Conservation (phyloP, 2,797 vertebrate species). For the Enteromius trimaculatus region DNA sequence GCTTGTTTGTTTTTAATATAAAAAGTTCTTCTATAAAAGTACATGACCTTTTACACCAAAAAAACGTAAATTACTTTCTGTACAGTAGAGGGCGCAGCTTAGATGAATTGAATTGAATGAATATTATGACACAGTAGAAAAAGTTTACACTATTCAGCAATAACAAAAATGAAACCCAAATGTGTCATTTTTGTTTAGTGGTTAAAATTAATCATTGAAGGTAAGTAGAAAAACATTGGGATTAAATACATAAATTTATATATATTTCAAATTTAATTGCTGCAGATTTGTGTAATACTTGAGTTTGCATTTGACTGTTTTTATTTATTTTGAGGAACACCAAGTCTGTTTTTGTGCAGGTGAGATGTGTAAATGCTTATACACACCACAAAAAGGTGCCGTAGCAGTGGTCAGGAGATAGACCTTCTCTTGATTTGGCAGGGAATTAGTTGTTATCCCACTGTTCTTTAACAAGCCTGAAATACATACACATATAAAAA, state of each 20-base stretch:
- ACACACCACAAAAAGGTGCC: constrained; percentile 88
- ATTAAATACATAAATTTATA: too few relatives aligned
- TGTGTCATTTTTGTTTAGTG: not conserved
- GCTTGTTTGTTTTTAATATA: not conserved
- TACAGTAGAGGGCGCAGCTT: not conserved
- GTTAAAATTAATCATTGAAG: not conserved
- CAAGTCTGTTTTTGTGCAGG: not conserved
- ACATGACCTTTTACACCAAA: not conserved
- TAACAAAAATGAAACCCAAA: too few relatives aligned
- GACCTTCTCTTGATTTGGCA: constrained; percentile 82
- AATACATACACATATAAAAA: constrained; percentile 48
- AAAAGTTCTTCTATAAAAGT: not conserved
- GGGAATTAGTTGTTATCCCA: constrained; percentile 75
- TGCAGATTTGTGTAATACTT: not conserved
- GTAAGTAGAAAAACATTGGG: not conserved
- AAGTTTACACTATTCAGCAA: too few relatives aligned
- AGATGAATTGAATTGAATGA: too few relatives aligned
- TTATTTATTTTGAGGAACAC: not conserved
- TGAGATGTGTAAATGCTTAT: not conserved
- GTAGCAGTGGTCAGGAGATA: constrained; percentile 83
- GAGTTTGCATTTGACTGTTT: too few relatives aligned
- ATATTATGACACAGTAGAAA: too few relatives aligned
- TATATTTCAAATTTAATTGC: not conserved
- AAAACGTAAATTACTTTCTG: not conserved
- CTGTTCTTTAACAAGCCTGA: constrained; percentile 83